Evolutionary conservation across 2,888 invertebrate species (phyloP).

Genomic region (Phortica magna): DNA sequence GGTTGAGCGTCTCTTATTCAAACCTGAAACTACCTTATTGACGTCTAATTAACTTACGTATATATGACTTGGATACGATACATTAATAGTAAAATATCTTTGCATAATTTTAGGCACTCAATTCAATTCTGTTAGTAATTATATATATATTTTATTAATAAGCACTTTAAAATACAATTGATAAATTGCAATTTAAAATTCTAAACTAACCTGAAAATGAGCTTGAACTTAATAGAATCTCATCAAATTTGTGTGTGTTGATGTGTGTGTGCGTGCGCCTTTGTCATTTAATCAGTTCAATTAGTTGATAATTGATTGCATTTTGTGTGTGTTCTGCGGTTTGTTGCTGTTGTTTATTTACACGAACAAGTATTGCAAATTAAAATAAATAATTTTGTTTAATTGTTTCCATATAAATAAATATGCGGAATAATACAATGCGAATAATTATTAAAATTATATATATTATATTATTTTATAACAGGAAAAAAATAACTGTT

Average conservation of each 20-base stretch:
- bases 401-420: conserved; percentile 21
- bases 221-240: not conserved
- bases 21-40: too few relatives aligned
- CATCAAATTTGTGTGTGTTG: not conserved
- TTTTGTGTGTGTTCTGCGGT: conserved; percentile 5
- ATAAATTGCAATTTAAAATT: not conserved
- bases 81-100: too few relatives aligned
- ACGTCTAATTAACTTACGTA: too few relatives aligned
- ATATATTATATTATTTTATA: not conserved
- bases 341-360: not conserved
- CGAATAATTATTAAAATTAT: not conserved
- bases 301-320: conserved; percentile 33
- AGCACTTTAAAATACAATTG: too few relatives aligned
- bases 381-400: conserved; percentile 30
- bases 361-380: conserved; percentile 4
- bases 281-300: conserved; percentile 25
- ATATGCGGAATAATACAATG: conserved; percentile 6
- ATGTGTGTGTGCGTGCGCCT: not conserved
- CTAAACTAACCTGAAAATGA: not conserved
- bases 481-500: not conserved
- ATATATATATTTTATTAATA: too few relatives aligned
- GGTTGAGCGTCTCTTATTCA: too few relatives aligned
- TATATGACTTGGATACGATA: too few relatives aligned
- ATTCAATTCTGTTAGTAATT: too few relatives aligned
- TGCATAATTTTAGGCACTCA: too few relatives aligned